Conservation (phyloP, 1,140 invertebrate genomes). For the Diprion similis region DNA sequence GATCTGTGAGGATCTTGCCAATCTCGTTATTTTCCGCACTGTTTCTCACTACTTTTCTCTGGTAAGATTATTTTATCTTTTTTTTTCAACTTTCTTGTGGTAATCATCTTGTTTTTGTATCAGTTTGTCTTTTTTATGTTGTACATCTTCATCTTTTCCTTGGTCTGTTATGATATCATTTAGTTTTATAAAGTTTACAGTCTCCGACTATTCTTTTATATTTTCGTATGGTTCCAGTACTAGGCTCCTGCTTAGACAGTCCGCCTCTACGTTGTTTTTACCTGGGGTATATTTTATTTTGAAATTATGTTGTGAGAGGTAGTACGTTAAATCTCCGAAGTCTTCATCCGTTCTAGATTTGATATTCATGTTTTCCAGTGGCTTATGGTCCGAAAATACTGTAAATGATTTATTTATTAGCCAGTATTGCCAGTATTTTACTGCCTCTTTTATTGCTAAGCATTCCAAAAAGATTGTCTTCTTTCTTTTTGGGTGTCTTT, state of each 20-base stretch:
- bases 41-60: constrained; percentile 35
- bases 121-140: constrained; percentile 30
- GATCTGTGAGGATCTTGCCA: constrained; percentile 29
- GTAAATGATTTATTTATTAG: constrained; percentile 25
- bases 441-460: constrained; percentile 45
- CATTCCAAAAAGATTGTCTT: constrained; percentile 38
- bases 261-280: constrained; percentile 33
- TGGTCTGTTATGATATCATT: constrained; percentile 24
- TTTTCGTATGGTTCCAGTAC: constrained; percentile 31
- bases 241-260: constrained; percentile 34
- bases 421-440: constrained; percentile 30
- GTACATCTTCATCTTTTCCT: constrained; percentile 36
- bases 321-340: constrained; percentile 48
- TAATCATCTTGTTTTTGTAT: constrained; percentile 21
- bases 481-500: constrained; percentile 35
- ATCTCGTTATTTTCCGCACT: constrained; percentile 25
- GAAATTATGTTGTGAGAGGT: constrained; percentile 38
- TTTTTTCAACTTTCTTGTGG: constrained; percentile 35
- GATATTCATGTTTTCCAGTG: constrained; percentile 26
- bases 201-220: constrained; percentile 25
- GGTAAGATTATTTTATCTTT: constrained; percentile 28
- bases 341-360: constrained; percentile 41
- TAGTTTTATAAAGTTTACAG: constrained; percentile 31
- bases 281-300: constrained; percentile 34
- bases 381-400: constrained; percentile 30